Evolutionary conservation across 2,888 invertebrate genomes (phyloP).

Genomic region (Xanthia icteritia): DNA sequence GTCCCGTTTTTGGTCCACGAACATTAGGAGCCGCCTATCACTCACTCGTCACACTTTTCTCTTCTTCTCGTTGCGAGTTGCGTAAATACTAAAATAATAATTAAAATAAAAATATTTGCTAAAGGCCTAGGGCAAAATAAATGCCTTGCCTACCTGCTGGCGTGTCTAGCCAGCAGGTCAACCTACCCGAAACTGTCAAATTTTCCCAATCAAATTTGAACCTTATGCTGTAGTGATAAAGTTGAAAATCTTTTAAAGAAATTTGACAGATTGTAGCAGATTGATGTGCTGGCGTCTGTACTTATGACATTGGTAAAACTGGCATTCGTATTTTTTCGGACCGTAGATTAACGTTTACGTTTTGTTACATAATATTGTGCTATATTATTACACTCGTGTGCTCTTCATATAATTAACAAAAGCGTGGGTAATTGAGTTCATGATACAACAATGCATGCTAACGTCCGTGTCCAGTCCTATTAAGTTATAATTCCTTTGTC

Average conservation of each 20-base stretch:
- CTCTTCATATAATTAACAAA: constrained; percentile 49
- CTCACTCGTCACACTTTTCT: neutral
- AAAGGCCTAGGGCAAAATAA: too few relatives aligned
- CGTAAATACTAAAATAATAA: neutral
- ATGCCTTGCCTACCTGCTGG: too few relatives aligned
- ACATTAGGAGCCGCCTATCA: neutral
- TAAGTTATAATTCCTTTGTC: constrained; percentile 61
- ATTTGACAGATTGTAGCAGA: too few relatives aligned
- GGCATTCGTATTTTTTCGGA: neutral
- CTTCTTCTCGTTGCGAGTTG: neutral
- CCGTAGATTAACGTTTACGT: constrained; percentile 6
- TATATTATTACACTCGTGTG: constrained; percentile 16
- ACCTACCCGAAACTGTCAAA: too few relatives aligned
- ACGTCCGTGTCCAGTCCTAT: constrained; percentile 49
- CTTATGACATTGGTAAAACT: neutral
- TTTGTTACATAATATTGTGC: constrained; percentile 5
- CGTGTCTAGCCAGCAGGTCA: too few relatives aligned
- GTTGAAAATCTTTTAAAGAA: too few relatives aligned
- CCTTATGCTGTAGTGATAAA: too few relatives aligned
- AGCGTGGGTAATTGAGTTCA: constrained; percentile 41
- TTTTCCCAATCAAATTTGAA: too few relatives aligned
- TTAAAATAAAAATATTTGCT: neutral
- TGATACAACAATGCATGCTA: constrained; percentile 37
- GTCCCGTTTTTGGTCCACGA: neutral
- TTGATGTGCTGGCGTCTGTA: too few relatives aligned